Evolutionary conservation across 2,888 invertebrate genomes (phyloP).

Genomic region (Lymantria dispar): DNA sequence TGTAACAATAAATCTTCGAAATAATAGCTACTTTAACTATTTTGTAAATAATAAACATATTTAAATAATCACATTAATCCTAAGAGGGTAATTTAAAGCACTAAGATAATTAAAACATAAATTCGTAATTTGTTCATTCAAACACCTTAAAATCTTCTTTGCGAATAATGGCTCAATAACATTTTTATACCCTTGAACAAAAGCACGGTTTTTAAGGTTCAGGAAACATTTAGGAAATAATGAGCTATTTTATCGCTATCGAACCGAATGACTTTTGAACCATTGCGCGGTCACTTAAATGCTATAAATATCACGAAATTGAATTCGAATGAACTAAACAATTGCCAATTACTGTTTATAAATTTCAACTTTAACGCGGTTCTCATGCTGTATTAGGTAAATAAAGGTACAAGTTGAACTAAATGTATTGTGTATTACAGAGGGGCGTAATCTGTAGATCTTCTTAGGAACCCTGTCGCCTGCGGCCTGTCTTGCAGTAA

Average conservation of each 20-base stretch:
- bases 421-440: slow-evolving; percentile 43
- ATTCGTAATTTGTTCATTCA: no score
- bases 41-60: no score
- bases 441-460: slow-evolving; percentile 59
- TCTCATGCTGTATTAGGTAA: slow-evolving; percentile 60
- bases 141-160: no score
- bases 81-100: no score
- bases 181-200: no score
- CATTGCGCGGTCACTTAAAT: slow-evolving; percentile 34
- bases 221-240: slow-evolving; percentile 22
- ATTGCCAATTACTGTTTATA: slow-evolving; percentile 61
- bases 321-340: slow-evolving; percentile 55
- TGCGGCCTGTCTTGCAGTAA: slow-evolving; percentile 61
- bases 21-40: no score
- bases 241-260: slow-evolving; percentile 25
- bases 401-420: slow-evolving; percentile 40
- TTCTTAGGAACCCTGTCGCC: slow-evolving; percentile 64
- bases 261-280: slow-evolving; percentile 37
- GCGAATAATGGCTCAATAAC: no score
- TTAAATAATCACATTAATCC: no score
- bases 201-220: slow-evolving; percentile 6
- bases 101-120: no score
- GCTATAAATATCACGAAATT: slow-evolving; percentile 51
- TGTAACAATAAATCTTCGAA: no score
- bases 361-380: slow-evolving; percentile 51